Percentiles rank a stretch among this genome's conserved stretches.
Evolutionary conservation across 2,113 vertebrate genomes (phyloP).

Genomic region (Tetraodon nigroviridis): DNA sequence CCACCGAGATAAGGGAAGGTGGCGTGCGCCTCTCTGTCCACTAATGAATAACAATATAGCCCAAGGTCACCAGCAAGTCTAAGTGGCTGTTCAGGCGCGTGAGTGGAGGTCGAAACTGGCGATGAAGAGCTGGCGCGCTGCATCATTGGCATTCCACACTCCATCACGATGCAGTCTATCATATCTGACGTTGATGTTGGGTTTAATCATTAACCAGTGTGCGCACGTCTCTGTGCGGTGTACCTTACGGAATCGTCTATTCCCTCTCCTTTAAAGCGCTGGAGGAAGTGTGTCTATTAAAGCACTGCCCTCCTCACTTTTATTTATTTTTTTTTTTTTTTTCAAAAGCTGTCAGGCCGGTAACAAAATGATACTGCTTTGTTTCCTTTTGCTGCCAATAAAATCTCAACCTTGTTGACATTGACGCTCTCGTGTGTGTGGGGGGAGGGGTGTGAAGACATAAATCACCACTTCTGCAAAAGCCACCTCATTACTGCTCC

Average conservation of each 20-base stretch:
- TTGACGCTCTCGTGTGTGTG: background rate
- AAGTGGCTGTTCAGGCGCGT: slow-evolving; percentile 1
- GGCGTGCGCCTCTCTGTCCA: slow-evolving; percentile 30
- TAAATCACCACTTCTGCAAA: slow-evolving; percentile 20
- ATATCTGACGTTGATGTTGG: slow-evolving; percentile 5
- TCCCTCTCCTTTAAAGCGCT: background rate
- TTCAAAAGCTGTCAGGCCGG: too few relatives aligned
- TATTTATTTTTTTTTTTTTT: too few relatives aligned
- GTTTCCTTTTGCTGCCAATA: background rate
- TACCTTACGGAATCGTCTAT: background rate
- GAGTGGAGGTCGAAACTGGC: background rate
- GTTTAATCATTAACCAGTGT: slow-evolving; percentile 22
- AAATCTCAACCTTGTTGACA: slow-evolving; percentile 8
- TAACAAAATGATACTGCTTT: background rate
- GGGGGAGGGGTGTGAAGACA: background rate
- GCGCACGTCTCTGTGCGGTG: background rate
- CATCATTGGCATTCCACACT: slow-evolving; percentile 30
- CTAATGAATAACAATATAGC: slow-evolving; percentile 65
- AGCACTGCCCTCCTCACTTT: too few relatives aligned
- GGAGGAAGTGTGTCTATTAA: too few relatives aligned
- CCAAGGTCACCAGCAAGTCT: slow-evolving; percentile 58
- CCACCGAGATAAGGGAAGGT: slow-evolving; percentile 48
- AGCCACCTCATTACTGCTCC: background rate
- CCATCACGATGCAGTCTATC: slow-evolving; percentile 10
- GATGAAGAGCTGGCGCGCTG: slow-evolving; percentile 7